Percentiles rank a stretch among this genome's conserved stretches.
Conservation (phyloP, 2,888 invertebrate species). For the Gandaritis pyraliata region DNA sequence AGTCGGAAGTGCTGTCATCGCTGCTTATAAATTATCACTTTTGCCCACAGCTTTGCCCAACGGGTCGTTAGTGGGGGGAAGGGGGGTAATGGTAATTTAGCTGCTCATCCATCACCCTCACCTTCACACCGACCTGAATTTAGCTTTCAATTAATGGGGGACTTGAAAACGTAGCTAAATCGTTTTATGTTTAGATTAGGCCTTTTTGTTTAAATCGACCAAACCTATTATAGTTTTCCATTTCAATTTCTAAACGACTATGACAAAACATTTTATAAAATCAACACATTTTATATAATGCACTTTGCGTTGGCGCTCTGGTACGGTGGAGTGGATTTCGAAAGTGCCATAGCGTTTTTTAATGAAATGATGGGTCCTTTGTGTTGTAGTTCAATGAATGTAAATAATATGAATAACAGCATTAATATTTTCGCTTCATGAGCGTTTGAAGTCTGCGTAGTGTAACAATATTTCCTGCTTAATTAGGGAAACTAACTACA, state of each 20-base stretch:
- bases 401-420: too few species aligned
- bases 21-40: slow-evolving; percentile 74
- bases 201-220: not conserved
- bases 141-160: slow-evolving; percentile 66
- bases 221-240: not conserved
- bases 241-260: too few species aligned
- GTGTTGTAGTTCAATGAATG: too few species aligned
- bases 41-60: slow-evolving; percentile 59
- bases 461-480: too few species aligned
- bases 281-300: too few species aligned
- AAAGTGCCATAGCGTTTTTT: too few species aligned
- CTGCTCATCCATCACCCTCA: slow-evolving; percentile 75
- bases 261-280: too few species aligned
- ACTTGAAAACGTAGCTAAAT: slow-evolving; percentile 42
- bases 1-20: slow-evolving; percentile 79
- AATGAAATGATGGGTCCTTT: too few species aligned
- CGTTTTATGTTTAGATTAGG: slow-evolving; percentile 5
- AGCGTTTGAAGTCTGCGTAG: slow-evolving; percentile 33
- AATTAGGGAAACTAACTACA: too few species aligned
- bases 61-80: slow-evolving; percentile 65
- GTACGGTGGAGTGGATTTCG: too few species aligned
- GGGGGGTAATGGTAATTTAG: slow-evolving; percentile 66
- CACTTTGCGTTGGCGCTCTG: too few species aligned
- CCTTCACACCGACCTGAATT: slow-evolving; percentile 70
- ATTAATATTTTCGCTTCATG: slow-evolving; percentile 18